Evolutionary conservation across 37 sponge, comb jelly and placozoan species (phyloP), one percentile per base, ranked within the genome.

Genomic region (Agelas oroides): DNA sequence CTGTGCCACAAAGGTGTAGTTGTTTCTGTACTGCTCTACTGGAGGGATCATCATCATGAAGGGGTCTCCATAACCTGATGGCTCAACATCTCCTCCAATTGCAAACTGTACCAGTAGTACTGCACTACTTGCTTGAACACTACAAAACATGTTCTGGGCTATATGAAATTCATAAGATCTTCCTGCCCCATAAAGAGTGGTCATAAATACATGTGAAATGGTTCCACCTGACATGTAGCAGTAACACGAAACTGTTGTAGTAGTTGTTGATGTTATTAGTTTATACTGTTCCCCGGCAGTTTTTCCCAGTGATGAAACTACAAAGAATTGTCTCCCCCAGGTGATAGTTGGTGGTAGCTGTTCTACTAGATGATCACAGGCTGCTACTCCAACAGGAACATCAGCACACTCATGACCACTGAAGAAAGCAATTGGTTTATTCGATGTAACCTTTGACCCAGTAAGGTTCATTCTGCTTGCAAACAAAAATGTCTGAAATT

Each of bases 31-130:
- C 37, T 78, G 87, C n/a, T 77, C 80, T 19, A 78, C 72, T 52
- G 87, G 87, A 21, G 87, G 80, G n/a, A 86, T 54, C 20, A 59
- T 37, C 5, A 78, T 19, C 87, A 86, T 86, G 65, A 78, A 86
- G 1, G 25, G 46, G 18, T 23, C 78, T 46, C 46, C 46, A 46
- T 46, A 46, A 8, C 8, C 3, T 46, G 46, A 8, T 27, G 87
- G 79, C 24, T 86, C 87, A 21, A 56, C 79, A 30, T 78, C 34
- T 30, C 58, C 27, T 1, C 88, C 88, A 6, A 23, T 37, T n/a
- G 88, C 81, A 73, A 58, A 81, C 70, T 88, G 88, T 0, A 88
- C 58, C 18, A 88, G n/a, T 0, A 81, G 57, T 19, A 81, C 46
- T 28, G 83, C 75, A 31, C 75, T 71, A 30, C 56, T 73, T 20